phyloP scores from a whole-genome alignment of 2,113 vertebrate species.

The Ptyas mucosa region DNA sequence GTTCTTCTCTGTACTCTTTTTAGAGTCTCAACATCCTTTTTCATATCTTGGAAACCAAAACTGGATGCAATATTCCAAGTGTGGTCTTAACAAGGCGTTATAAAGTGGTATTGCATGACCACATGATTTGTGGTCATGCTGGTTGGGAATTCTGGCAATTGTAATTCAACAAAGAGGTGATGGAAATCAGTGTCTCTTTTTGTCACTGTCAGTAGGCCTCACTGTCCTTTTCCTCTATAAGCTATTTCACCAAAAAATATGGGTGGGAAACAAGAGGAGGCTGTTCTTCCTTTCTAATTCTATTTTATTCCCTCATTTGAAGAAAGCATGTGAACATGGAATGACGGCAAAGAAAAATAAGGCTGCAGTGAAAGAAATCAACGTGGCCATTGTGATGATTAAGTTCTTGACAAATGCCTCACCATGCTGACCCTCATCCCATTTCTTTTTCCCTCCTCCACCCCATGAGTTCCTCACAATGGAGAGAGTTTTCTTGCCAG shows the following conservation, averaged over 20 bases:
- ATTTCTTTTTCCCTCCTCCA: not conserved
- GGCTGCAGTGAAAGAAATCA: not conserved
- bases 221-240: not conserved
- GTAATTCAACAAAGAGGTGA: not conserved
- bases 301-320: not conserved
- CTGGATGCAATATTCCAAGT: too few species aligned
- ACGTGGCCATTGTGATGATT: not conserved
- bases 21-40: too few species aligned
- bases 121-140: not conserved
- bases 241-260: not conserved
- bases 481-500: conserved; percentile 16
- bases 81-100: too few species aligned
- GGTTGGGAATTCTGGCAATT: not conserved
- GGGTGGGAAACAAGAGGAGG: not conserved
- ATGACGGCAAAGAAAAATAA: not conserved
- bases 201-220: not conserved
- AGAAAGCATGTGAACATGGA: not conserved
- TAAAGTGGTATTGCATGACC: too few species aligned
- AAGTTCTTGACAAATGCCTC: not conserved
- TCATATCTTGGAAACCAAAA: too few species aligned
- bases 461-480: not conserved
- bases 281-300: not conserved
- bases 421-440: not conserved
- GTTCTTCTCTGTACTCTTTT: too few species aligned
- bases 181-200: not conserved